Conservation (phyloP, 64 coral and sea anemone genomes). For the Acropora tenuis region DNA sequence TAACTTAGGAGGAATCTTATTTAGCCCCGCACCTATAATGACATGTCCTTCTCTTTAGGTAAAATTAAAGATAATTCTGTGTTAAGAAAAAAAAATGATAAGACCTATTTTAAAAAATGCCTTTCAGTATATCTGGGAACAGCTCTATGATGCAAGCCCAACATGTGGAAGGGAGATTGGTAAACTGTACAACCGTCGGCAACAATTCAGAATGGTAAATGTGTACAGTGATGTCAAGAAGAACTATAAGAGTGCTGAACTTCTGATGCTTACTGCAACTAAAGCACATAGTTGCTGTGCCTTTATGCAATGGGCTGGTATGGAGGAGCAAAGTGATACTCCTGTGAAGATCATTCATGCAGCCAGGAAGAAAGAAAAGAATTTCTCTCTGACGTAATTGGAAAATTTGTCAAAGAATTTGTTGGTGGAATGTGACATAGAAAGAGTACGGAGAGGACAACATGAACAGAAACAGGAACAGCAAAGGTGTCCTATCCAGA, state of each 20-base stretch:
- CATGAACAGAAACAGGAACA: conserved; percentile 30
- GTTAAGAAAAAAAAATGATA: too few relatives aligned
- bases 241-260: conserved; percentile 34
- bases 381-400: conserved; percentile 11
- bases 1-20: too few relatives aligned
- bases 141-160: conserved; percentile 28
- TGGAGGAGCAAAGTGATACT: neutral
- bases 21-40: too few relatives aligned
- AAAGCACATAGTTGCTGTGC: neutral
- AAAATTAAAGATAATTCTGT: too few relatives aligned
- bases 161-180: conserved; percentile 46
- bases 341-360: conserved; percentile 1
- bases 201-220: conserved; percentile 41
- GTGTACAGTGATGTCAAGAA: conserved; percentile 23
- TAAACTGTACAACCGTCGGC: conserved; percentile 48
- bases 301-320: neutral
- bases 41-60: too few relatives aligned
- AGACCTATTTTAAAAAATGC: neutral
- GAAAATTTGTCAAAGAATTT: conserved; percentile 63
- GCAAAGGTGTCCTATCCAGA: too few relatives aligned
- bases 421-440: conserved; percentile 57
- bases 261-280: neutral
- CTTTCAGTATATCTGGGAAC: conserved; percentile 36
- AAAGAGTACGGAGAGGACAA: conserved; percentile 7
- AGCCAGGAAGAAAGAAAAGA: neutral